Evolutionary conservation across 2,888 invertebrate species (phyloP).

Genomic region (Stenodera caucasica): DNA sequence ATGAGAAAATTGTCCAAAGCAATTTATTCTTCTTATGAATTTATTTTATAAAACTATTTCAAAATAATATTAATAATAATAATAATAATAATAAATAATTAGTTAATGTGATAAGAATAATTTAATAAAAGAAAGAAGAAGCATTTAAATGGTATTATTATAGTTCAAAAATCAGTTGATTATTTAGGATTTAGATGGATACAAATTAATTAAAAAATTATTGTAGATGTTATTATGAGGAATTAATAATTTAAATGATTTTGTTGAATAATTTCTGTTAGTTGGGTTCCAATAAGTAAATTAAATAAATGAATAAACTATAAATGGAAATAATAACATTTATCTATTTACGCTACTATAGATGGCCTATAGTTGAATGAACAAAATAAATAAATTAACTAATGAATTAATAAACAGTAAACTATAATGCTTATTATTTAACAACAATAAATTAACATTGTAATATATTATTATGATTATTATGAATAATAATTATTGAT

Average conservation of each 20-base stretch:
- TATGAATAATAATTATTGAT: slow-evolving; percentile 42
- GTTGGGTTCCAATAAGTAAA: not conserved
- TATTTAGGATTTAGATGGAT: slow-evolving; percentile 34
- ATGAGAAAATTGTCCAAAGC: slow-evolving; percentile 33
- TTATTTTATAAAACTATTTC: slow-evolving; percentile 35
- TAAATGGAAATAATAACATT: slow-evolving; percentile 7
- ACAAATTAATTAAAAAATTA: slow-evolving; percentile 4
- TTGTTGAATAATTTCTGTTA: slow-evolving; percentile 22
- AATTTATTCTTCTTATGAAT: slow-evolving; percentile 36
- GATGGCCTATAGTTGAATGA: slow-evolving; percentile 36
- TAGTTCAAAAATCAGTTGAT: slow-evolving; percentile 31
- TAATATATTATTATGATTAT: slow-evolving; percentile 33
- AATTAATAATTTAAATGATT: slow-evolving; percentile 14
- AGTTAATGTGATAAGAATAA: slow-evolving; percentile 38
- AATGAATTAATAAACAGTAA: slow-evolving; percentile 22
- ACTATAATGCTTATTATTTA: slow-evolving; percentile 35
- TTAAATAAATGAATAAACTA: too few relatives aligned
- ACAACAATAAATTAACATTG: slow-evolving; percentile 28
- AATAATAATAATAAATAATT: slow-evolving; percentile 8
- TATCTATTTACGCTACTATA: slow-evolving; percentile 37
- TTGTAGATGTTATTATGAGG: slow-evolving; percentile 7
- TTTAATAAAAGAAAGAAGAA: slow-evolving; percentile 12
- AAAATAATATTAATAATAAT: slow-evolving; percentile 12
- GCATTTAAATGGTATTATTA: slow-evolving; percentile 35
- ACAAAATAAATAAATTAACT: not conserved